Evolutionary conservation across 2,113 vertebrate species (phyloP).

Genomic region (Cynoglossus semilaevis): DNA sequence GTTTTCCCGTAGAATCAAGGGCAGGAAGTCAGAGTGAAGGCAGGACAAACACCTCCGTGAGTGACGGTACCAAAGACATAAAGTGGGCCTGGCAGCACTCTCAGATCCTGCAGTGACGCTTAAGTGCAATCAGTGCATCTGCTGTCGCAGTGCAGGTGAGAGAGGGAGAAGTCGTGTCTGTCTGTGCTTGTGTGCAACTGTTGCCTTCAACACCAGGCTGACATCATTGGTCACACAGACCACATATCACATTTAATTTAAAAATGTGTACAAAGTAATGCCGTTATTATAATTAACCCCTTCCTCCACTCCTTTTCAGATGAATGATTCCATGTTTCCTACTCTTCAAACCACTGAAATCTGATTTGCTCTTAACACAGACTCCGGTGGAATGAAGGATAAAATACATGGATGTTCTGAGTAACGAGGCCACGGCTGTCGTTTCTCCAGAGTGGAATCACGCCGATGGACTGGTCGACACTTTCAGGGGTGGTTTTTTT

Average conservation of each 20-base stretch:
- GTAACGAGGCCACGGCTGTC: constrained; percentile 4
- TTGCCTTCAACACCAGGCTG: constrained; percentile 24
- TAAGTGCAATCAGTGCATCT: constrained; percentile 49
- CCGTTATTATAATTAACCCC: background rate
- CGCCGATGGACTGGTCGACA: background rate
- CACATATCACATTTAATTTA: constrained; percentile 40
- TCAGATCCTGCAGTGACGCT: constrained; percentile 52
- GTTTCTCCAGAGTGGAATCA: constrained; percentile 19
- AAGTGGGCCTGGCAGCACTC: constrained; percentile 48
- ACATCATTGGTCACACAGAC: background rate
- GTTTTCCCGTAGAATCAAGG: constrained; percentile 46
- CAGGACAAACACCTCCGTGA: constrained; percentile 43
- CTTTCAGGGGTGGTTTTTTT: constrained; percentile 7
- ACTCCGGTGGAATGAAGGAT: constrained; percentile 99
- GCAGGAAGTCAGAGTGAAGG: constrained; percentile 39
- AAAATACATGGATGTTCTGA: constrained; percentile 81
- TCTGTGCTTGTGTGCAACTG: constrained; percentile 65
- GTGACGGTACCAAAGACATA: constrained; percentile 52
- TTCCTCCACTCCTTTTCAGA: constrained; percentile 35
- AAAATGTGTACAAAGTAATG: background rate
- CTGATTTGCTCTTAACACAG: constrained; percentile 92
- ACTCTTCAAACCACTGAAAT: constrained; percentile 99
- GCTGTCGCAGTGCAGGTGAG: constrained; percentile 52
- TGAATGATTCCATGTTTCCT: constrained; percentile 85
- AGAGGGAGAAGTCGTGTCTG: constrained; percentile 15